These are phyloP conservation scores for Nezara viridula DNA, from an alignment of 2,888 invertebrate genomes.

Conservation along the genomic window DNA sequence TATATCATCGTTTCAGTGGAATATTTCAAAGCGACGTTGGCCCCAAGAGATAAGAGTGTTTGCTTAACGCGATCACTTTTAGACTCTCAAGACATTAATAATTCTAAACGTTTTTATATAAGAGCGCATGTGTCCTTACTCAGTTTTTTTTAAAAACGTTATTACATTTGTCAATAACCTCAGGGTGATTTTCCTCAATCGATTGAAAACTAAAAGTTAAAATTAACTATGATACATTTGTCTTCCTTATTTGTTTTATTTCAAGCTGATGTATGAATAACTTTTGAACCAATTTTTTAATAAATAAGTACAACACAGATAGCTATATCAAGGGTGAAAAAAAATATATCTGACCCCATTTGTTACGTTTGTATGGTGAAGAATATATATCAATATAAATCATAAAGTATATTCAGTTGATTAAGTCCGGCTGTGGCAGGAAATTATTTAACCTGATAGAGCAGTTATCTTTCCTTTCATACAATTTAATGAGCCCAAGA, in stretches of 20 bases:
- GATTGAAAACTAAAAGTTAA: neutral
- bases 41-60: conserved; percentile 34
- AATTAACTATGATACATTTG: neutral
- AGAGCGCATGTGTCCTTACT: conserved; percentile 22
- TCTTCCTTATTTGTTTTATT: neutral
- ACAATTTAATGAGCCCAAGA: too few species aligned
- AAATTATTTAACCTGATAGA: too few species aligned
- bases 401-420: too few species aligned
- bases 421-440: too few species aligned
- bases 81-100: conserved; percentile 22
- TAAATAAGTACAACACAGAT: too few species aligned
- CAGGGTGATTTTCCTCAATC: conserved; percentile 11
- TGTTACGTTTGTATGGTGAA: too few species aligned
- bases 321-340: too few species aligned
- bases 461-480: too few species aligned
- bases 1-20: conserved; percentile 50
- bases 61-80: conserved; percentile 28
- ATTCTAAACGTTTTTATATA: neutral
- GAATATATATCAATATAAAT: too few species aligned
- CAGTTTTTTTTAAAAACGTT: neutral
- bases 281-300: too few species aligned
- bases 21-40: conserved; percentile 46
- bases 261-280: neutral
- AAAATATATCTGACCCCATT: too few species aligned
- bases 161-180: neutral